Percentiles rank a stretch among this genome's conserved stretches.
Conservation (phyloP, 2,797 vertebrate species). For the Huso huso region DNA sequence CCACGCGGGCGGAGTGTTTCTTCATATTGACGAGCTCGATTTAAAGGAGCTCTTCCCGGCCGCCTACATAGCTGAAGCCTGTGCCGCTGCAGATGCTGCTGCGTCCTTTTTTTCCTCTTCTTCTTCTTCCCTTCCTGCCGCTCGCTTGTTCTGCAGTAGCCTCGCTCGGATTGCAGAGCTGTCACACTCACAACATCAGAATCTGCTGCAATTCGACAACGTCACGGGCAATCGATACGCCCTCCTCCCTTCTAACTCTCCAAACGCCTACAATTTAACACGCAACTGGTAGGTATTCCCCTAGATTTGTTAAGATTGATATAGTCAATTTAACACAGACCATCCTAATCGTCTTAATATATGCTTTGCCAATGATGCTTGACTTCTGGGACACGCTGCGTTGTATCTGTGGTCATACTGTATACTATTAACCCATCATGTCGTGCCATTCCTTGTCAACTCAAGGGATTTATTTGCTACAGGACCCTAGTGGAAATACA, state of each 20-base stretch:
- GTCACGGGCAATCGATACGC: slow-evolving; percentile 30
- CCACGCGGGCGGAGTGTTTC: slow-evolving; percentile 91
- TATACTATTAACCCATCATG: too few species aligned
- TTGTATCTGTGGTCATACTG: too few species aligned
- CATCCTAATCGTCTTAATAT: too few species aligned
- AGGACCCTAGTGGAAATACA: too few species aligned
- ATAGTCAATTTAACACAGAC: too few species aligned
- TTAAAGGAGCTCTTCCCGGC: slow-evolving; percentile 69
- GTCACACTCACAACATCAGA: slow-evolving; percentile 33
- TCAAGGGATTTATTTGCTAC: too few species aligned
- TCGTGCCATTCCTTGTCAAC: too few species aligned
- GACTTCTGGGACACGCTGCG: too few species aligned
- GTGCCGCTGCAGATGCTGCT: slow-evolving; percentile 51
- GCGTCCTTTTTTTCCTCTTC: slow-evolving; percentile 14
- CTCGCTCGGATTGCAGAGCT: slow-evolving; percentile 33
- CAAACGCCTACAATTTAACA: background rate
- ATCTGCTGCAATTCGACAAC: slow-evolving; percentile 53
- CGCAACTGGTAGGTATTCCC: too few species aligned
- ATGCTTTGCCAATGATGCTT: too few species aligned
- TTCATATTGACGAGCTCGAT: slow-evolving; percentile 82
- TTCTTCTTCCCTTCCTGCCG: slow-evolving; percentile 24
- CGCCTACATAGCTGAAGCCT: slow-evolving; percentile 84
- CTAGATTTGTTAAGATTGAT: too few species aligned
- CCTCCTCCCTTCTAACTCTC: slow-evolving; percentile 9
- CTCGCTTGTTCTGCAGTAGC: slow-evolving; percentile 42